A percentile compares a stretch with the other conserved stretches of the same genome.
These are phyloP conservation scores for Plectrocnemia conspersa DNA, from an alignment of 1,140 invertebrate genomes.

Conservation along the genomic window DNA sequence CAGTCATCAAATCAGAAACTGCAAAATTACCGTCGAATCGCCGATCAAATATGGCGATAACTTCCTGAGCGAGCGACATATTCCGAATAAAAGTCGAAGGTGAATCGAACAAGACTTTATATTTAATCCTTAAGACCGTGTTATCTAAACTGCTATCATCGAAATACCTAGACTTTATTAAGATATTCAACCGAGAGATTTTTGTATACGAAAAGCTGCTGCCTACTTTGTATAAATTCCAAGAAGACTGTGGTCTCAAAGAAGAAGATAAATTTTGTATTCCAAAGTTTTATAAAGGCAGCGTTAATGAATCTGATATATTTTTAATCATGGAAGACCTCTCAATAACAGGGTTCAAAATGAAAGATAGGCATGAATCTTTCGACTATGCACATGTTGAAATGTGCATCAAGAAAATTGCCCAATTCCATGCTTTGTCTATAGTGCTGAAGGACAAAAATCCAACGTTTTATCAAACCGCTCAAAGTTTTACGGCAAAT, in stretches of 20 bases:
- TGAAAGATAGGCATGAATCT: slow-evolving; percentile 50
- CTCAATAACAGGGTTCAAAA: slow-evolving; percentile 45
- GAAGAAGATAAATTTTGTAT: slow-evolving; percentile 18
- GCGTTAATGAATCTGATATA: slow-evolving; percentile 38
- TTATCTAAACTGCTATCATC: no score
- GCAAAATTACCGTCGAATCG: no score
- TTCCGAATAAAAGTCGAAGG: no score
- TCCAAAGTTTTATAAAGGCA: slow-evolving; percentile 32
- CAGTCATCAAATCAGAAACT: no score
- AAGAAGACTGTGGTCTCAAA: slow-evolving; percentile 8
- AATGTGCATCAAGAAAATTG: slow-evolving; percentile 49
- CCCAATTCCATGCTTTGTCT: slow-evolving; percentile 52
- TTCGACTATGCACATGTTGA: slow-evolving; percentile 46
- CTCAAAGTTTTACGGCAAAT: no score
- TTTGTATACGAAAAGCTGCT: slow-evolving; percentile 8
- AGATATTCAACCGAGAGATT: slow-evolving; percentile 13
- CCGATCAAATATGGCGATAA: no score
- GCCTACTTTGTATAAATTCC: slow-evolving; percentile 1
- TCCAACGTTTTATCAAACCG: no score
- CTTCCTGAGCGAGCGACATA: no score
- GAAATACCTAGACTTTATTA: no score
- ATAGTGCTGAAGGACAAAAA: slow-evolving; percentile 47
- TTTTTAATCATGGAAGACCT: slow-evolving; percentile 54
- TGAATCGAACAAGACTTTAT: no score
- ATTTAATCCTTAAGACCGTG: no score